Evolutionary conservation across 1,140 invertebrate genomes (phyloP), one percentile per base, ranked within the genome.

Genomic region (Eurosta solidaginis): DNA sequence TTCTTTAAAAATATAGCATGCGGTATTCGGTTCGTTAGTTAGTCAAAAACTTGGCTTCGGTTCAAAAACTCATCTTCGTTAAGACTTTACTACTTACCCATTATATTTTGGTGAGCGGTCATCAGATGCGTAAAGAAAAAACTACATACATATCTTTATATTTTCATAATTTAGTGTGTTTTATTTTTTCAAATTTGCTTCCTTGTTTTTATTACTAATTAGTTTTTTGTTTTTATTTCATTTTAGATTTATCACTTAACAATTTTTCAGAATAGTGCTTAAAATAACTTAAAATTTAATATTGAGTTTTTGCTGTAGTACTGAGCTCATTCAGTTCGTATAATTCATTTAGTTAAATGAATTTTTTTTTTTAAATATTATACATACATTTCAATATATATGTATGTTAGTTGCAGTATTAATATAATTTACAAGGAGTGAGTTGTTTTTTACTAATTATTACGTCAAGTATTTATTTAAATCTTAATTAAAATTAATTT

Each of bases 181-280:
- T 68, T 68, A 68, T 68, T 68, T 68, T 33, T 68, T 68, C 33
- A 68, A 68, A 68, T 40, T 42, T 68, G n/a, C n/a, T 22, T 68
- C 36, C 59, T 47, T 42, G 33, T 9, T 68, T 68, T 68, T 68
- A 36, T 68, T 68, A n/a, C n/a, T n/a, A 20, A 3, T 40, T 68
- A 68, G 59, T 36, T 68, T 29, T 40, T 5, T 68, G 29, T 40
- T 12, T 14, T 40, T 68, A 20, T 40, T 29, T 68, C 36, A 22
- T 40, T 68, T 12, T 68, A 36, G 33, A 7, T 68, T 68, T 68
- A 68, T 63, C 59, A 68, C 59, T 68, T 68, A 68, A 68, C 59
- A 68, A 68, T 68, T 68, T 68, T 36, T 68, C n/a, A 40, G 59
- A n/a, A 68, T 68, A 68, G 59, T 68, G 59, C 59, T 68, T 68